Evolutionary conservation across 1,140 invertebrate genomes (phyloP), one percentile per base, ranked within the genome.

Genomic region (Drosophila nikananu): DNA sequence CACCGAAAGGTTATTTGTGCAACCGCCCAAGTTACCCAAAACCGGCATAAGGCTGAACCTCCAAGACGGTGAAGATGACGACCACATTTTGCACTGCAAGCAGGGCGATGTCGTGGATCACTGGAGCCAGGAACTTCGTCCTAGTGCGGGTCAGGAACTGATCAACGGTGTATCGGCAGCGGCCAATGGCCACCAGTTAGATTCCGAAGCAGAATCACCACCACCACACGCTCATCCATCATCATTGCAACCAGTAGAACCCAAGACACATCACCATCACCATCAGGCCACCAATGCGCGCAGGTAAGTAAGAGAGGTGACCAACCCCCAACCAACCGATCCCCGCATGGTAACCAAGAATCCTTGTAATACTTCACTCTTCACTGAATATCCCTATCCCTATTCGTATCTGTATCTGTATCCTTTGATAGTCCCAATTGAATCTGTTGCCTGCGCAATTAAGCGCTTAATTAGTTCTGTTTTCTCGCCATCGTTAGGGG

Each of bases 261-360:
- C 59, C 27, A 49, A 77, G 60, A 39, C 74, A 30, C 81, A 64
- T 42, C 60, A 61, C 13, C 68, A 74, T 13, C 83, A 84, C 35
- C 83, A 84, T 30, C 83, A 87, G 60, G 81, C 84, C 58, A 89
- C 86, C 51, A 90, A 84, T 73, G 86, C 84, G 44, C 84, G 84
- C 74, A 89, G 84, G 84, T 90, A 87, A 90, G 86, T 39, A 4
- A 25, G 41, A 65, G n/a, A n/a, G 17, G 19, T 1, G 15, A 30
- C 17, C 49, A 12, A 0, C 5, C 9, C 17, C 49, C 21, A 1
- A 25, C 49, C 21, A 1, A 25, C 62, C 60, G 21, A 30, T 42
- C 63, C 58, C 49, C 41, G 48, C 64, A 46, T 71, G 64, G 30
- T 19, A 35, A 19, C 57, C 51, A 12, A 13, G 17, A 37, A 57